Evolutionary conservation across 2,113 vertebrate species (phyloP), one percentile per base, ranked within the genome.

Genomic region (Microcebus jonahi): DNA sequence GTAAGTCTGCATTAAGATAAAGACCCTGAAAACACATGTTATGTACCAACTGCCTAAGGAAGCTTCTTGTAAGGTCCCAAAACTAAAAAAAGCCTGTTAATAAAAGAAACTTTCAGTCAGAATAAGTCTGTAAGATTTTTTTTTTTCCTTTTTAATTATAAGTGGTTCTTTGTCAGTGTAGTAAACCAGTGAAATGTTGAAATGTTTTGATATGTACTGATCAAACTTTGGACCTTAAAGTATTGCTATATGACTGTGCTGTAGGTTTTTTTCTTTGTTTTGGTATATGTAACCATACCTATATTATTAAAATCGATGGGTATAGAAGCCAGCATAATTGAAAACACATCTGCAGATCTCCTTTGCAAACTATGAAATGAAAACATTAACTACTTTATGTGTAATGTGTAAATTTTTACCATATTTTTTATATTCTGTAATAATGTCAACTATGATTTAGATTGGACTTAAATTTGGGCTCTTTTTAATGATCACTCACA

Each of bases 351-450:
- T 98, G 98, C 98, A 98, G 98, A 98, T 98, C 97, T 98, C 96
- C 98, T 98, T 98, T 98, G 97, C 98, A 98, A 98, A 98, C 98
- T 98, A 98, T 98, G 98, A 98, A 98, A 98, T 97, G 98, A 98
- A 98, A 95, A 96, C 63, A 36, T 97, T 98, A 98, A 98, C 92
- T 98, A 98, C 98, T 98, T 98, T 98, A 96, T 94, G 90, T 98
- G 98, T 99, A 98, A 98, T 98, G 98, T 98, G 98, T 99, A 98
- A 98, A 98, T 98, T 98, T 98, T 98, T 98, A 98, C 98, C 98
- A 91, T 98, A 98, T 98, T 99, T 99, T 99, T 75, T 97, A 98
- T 98, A 98, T 98, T 98, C 97, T 98, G 97, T 98, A 98, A 98
- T 98, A 97, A 98, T 97, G 97, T 98, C 98, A 98, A 98, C 98